Percentiles rank a stretch among this genome's conserved stretches.
phyloP scores from a whole-genome alignment of 1,140 invertebrate genomes.

The Limonius californicus region DNA sequence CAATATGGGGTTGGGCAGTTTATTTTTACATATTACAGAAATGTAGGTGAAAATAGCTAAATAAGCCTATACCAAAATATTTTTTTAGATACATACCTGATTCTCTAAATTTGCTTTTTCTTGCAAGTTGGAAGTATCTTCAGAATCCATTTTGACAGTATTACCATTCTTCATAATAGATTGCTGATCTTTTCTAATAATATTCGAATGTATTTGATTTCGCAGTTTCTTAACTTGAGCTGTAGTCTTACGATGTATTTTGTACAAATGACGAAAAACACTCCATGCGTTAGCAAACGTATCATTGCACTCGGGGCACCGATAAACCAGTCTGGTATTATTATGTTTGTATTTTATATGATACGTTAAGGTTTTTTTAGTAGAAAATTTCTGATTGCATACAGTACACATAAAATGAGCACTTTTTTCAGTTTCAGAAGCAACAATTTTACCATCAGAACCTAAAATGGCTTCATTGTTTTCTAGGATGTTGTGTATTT shows the following conservation, averaged over 20 bases:
- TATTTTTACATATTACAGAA: not conserved
- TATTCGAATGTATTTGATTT: constrained; percentile 56
- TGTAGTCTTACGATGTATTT: constrained; percentile 62
- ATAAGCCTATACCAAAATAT: too few species aligned
- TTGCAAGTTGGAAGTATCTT: not conserved
- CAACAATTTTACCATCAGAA: constrained; percentile 56
- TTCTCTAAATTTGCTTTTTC: constrained; percentile 7
- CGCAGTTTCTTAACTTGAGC: constrained; percentile 58
- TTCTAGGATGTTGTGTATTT: constrained; percentile 53
- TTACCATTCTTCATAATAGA: constrained; percentile 19
- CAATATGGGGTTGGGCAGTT: too few species aligned
- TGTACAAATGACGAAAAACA: constrained; percentile 68
- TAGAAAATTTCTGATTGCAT: constrained; percentile 62
- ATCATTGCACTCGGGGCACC: constrained; percentile 65
- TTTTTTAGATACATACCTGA: constrained; percentile 36
- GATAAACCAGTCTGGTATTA: constrained; percentile 59
- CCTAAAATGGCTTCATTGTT: constrained; percentile 55
- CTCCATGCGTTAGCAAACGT: constrained; percentile 66
- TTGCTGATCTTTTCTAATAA: constrained; percentile 53
- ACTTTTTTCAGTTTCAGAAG: constrained; percentile 34
- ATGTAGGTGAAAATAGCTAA: not conserved
- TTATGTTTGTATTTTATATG: constrained; percentile 67
- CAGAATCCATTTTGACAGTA: not conserved
- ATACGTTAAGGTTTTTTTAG: constrained; percentile 63
- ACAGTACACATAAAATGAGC: constrained; percentile 41